A percentile compares a stretch with the other conserved stretches of the same genome.
Evolutionary conservation across 1,140 invertebrate genomes (phyloP).

Genomic region (Zaprionus kolodkinae): DNA sequence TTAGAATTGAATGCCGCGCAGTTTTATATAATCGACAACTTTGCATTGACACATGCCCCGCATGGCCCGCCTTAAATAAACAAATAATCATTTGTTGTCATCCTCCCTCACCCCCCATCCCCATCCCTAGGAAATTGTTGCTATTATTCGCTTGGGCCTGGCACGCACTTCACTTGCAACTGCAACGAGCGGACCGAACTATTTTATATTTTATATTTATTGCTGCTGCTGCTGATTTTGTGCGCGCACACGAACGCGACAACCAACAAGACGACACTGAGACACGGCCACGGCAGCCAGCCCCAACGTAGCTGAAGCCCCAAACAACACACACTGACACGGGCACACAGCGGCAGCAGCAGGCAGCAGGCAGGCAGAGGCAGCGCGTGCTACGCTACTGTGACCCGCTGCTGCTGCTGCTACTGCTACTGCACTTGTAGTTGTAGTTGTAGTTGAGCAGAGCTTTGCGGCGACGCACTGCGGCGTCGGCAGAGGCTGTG

Average conservation of each 20-base stretch:
- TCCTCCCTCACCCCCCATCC: neutral
- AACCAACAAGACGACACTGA: conserved; percentile 80
- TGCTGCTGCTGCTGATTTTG: conserved; percentile 42
- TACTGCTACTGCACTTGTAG: conserved; percentile 14
- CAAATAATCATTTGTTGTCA: conserved; percentile 32
- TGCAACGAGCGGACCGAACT: conserved; percentile 39
- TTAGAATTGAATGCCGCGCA: conserved; percentile 71
- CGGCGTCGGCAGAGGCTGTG: conserved; percentile 47
- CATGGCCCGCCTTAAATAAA: conserved; percentile 38
- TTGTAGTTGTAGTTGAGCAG: conserved; percentile 50
- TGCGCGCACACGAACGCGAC: conserved; percentile 80
- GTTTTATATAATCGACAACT: conserved; percentile 60
- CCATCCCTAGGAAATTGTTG: conserved; percentile 1
- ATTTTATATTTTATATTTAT: conserved; percentile 41
- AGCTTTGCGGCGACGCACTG: conserved; percentile 60
- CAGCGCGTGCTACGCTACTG: conserved; percentile 9
- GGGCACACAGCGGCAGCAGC: conserved; percentile 37
- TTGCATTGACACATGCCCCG: conserved; percentile 51
- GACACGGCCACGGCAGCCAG: conserved; percentile 52
- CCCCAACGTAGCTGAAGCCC: conserved; percentile 48
- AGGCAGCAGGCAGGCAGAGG: conserved; percentile 26
- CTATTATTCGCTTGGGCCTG: conserved; percentile 12
- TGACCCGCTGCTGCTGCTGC: conserved; percentile 4
- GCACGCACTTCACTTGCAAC: conserved; percentile 54
- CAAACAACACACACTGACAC: conserved; percentile 59